Evolutionary conservation across 30 jellyfish, hydroid and myxozoan genomes (phyloP).

Genomic region (Nemopilema nomurai): DNA sequence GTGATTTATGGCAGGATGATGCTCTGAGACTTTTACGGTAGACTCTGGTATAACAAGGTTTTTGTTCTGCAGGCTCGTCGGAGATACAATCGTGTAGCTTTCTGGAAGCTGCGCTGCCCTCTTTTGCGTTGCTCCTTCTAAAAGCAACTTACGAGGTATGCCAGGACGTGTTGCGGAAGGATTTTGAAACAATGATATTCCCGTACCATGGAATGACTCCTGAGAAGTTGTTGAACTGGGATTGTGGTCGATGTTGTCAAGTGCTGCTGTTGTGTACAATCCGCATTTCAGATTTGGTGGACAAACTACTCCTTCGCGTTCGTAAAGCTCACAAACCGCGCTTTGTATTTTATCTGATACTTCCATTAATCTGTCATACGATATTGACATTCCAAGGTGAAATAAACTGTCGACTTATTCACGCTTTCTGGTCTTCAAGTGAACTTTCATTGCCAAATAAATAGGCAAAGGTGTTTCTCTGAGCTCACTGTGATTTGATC

Average conservation of each 20-base stretch:
- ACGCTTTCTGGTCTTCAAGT: slow-evolving; percentile 11
- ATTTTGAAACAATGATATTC: slow-evolving; percentile 38
- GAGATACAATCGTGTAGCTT: neutral
- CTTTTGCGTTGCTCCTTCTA: too few species aligned
- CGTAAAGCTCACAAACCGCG: neutral
- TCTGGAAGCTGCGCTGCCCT: neutral
- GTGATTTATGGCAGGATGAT: neutral
- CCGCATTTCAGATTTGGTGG: slow-evolving; percentile 38
- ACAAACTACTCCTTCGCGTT: slow-evolving; percentile 19
- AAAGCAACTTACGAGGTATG: too few species aligned
- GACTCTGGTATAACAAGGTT: neutral
- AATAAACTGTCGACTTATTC: neutral
- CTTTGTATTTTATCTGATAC: neutral
- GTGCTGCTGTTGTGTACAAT: slow-evolving; percentile 32
- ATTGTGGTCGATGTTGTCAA: slow-evolving; percentile 33
- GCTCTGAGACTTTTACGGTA: neutral
- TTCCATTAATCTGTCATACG: slow-evolving; percentile 15
- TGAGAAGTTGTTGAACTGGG: slow-evolving; percentile 47
- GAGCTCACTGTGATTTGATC: too few species aligned
- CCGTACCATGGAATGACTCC: slow-evolving; percentile 41
- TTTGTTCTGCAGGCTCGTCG: neutral
- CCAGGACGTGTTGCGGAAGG: too few species aligned
- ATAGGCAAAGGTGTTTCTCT: slow-evolving; percentile 27
- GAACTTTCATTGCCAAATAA: slow-evolving; percentile 1
- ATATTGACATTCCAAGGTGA: slow-evolving; percentile 8